Conservation (phyloP, 2,797 vertebrate species). For the Babyrousa celebensis region DNA sequence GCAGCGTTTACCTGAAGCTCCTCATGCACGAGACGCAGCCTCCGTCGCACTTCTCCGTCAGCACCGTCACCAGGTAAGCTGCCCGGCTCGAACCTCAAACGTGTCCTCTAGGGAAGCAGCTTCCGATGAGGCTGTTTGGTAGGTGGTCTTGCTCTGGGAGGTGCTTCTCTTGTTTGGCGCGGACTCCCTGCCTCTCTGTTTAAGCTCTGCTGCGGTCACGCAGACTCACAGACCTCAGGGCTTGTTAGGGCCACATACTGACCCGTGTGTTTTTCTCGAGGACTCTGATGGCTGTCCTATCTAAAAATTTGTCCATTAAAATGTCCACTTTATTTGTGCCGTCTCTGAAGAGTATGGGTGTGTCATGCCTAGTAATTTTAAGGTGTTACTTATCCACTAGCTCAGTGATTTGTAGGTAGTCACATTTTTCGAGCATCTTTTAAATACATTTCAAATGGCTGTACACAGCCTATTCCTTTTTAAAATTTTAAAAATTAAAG, state of each 20-base stretch:
- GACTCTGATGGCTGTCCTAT: background rate
- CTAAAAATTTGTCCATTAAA: background rate
- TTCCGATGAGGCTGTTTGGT: no score
- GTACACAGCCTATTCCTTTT: background rate
- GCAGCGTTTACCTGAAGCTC: slow-evolving; percentile 96
- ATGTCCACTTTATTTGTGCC: background rate
- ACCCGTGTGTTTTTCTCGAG: background rate
- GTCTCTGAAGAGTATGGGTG: background rate
- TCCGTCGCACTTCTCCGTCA: slow-evolving; percentile 97
- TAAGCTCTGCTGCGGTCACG: rapidly evolving
- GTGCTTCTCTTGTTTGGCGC: background rate
- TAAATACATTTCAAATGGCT: rapidly evolving
- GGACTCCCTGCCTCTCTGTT: rapidly evolving
- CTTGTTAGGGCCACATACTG: background rate
- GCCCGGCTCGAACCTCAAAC: rapidly evolving
- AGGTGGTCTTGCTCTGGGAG: background rate
- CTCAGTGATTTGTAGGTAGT: background rate
- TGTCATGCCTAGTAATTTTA: no score
- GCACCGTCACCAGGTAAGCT: slow-evolving; percentile 96
- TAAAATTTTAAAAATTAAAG: no score
- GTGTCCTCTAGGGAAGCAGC: background rate
- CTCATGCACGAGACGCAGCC: slow-evolving; percentile 98
- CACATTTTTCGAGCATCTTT: no score
- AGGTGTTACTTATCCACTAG: no score
- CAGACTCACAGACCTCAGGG: rapidly evolving